Evolutionary conservation across 1,140 invertebrate species (phyloP).

Genomic region (Frieseomelitta varia): DNA sequence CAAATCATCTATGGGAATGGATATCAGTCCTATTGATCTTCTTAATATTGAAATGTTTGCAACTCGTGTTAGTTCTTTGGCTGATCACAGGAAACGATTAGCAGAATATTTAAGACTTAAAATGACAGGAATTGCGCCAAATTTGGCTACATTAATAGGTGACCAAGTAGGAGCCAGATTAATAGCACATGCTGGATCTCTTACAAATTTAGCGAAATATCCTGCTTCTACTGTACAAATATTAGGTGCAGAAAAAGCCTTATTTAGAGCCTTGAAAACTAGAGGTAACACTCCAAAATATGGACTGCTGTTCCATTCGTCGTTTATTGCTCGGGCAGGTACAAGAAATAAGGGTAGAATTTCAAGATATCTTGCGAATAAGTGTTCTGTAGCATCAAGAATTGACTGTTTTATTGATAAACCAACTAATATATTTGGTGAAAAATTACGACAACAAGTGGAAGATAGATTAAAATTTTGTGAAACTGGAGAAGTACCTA

Average conservation of each 20-base stretch:
- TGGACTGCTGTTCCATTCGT: slow-evolving; percentile 98
- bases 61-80: slow-evolving; percentile 91
- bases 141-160: slow-evolving; percentile 95
- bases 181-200: slow-evolving; percentile 97
- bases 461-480: slow-evolving; percentile 98
- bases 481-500: slow-evolving; percentile 96
- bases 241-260: slow-evolving; percentile 98
- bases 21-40: slow-evolving; percentile 97
- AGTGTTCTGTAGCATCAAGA: slow-evolving; percentile 98
- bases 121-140: slow-evolving; percentile 98
- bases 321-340: slow-evolving; percentile 97
- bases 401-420: slow-evolving; percentile 98
- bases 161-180: slow-evolving; percentile 99
- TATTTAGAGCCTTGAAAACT: slow-evolving; percentile 98
- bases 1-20: slow-evolving; percentile 99
- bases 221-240: slow-evolving; percentile 99
- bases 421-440: slow-evolving; percentile 94
- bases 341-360: slow-evolving; percentile 98
- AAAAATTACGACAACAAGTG: slow-evolving; percentile 95
- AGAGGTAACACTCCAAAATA: slow-evolving; percentile 99
- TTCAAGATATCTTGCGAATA: slow-evolving; percentile 98
- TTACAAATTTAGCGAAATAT: slow-evolving; percentile 99
- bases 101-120: slow-evolving; percentile 94
- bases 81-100: slow-evolving; percentile 94
- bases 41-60: slow-evolving; percentile 98